Percentiles rank a stretch among this genome's conserved stretches.
Conservation (phyloP, 2,888 invertebrate genomes). For the Cremastinae sp. region DNA sequence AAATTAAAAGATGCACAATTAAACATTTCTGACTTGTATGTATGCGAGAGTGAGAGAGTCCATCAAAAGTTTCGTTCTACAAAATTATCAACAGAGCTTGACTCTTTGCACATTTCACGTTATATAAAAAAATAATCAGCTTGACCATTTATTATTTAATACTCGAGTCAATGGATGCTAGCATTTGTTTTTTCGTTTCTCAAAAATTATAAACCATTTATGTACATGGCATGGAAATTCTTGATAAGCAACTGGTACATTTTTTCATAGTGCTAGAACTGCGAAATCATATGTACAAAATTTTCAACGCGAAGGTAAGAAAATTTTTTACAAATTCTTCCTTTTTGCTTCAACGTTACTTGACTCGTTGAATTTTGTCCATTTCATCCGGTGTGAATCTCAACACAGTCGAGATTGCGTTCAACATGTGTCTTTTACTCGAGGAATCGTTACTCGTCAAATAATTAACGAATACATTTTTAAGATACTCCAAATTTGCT, state of each 20-base stretch:
- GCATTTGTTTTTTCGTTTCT: constrained; percentile 15
- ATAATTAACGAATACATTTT: constrained; percentile 93
- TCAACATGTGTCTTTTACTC: constrained; percentile 90
- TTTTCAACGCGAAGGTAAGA: neutral
- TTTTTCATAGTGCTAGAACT: too few species aligned
- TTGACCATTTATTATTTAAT: constrained; percentile 26
- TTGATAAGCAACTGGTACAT: neutral
- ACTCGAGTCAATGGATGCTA: constrained; percentile 44
- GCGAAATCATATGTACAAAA: too few species aligned
- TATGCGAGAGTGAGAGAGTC: constrained; percentile 3
- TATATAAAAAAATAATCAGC: constrained; percentile 25
- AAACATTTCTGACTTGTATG: constrained; percentile 34
- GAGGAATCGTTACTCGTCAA: constrained; percentile 86
- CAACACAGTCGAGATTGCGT: constrained; percentile 92
- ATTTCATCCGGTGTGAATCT: constrained; percentile 89
- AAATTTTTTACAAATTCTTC: constrained; percentile 14
- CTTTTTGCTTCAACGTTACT: constrained; percentile 57
- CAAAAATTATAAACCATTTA: constrained; percentile 48
- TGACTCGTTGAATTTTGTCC: constrained; percentile 77
- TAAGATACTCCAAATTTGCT: constrained; percentile 93
- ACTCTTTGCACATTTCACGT: constrained; percentile 16
- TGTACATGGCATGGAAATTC: constrained; percentile 43
- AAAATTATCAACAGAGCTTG: neutral
- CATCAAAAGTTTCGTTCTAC: constrained; percentile 1
- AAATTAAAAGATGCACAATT: constrained; percentile 65